Evolutionary conservation across 92 coral and sea anemone genomes (phyloP), one percentile per base, ranked within the genome.

Genomic region (Isaurus tuberculatus): DNA sequence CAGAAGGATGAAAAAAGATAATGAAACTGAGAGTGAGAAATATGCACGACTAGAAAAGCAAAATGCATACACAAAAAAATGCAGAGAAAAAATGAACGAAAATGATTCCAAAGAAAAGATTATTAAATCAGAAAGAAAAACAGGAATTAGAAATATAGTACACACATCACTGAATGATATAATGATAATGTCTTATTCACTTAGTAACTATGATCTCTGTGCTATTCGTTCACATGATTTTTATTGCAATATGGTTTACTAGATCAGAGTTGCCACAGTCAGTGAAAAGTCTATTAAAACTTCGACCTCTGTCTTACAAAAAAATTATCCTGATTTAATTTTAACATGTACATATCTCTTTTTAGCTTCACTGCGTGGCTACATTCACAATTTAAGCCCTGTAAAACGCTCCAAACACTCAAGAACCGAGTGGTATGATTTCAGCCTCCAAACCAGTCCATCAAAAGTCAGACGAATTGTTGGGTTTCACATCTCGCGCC

Each of bases 361-460:
- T 51, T 34, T 70, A 86, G 85, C 22, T 26, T 68, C 71, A 30
- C 79, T 49, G 29, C 36, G 80, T 85, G 89, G 85, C 79, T 85
- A 19, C 63, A 85, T 85, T 46, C 89, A 79, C 23, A 86, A 57
- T 57, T 69, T 78, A 49, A 85, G 89, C 84, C 89, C 89, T 48
- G 71, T 85, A 77, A 85, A 85, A 51, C 89, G 72, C 72, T 85
- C 84, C 27, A 77, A 55, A 40, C 34, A 49, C 3, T 7, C 79
- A 8, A 34, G 22, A 58, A 83, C 61, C 4, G 77, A 86, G 37
- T 75, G 87, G 92, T 90, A 60, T 81, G 90, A 90, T 27, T 89
- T 89, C 53, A 64, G 57, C 40, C 89, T 89, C 27, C 90, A 89
- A 75, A 89, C 92, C 34, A 86, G 92, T 75, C 92, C 92, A 14